Evolutionary conservation across 2,113 vertebrate species (phyloP).

Genomic region (Gasterosteus nipponicus): DNA sequence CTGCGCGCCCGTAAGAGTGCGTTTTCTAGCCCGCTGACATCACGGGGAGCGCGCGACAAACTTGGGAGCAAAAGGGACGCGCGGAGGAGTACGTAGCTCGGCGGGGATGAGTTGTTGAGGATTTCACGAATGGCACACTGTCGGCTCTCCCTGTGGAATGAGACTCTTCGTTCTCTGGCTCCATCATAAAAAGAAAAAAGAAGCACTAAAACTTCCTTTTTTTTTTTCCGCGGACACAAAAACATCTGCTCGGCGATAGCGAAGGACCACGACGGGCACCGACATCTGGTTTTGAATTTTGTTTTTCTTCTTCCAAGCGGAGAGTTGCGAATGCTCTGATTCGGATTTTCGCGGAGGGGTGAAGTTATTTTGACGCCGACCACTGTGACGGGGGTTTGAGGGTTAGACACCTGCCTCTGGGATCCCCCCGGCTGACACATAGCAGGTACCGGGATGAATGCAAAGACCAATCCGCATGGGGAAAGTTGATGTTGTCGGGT

Average conservation of each 20-base stretch:
- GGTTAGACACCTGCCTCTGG: conserved; percentile 69
- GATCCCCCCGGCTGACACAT: conserved; percentile 57
- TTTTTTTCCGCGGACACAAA: conserved; percentile 20
- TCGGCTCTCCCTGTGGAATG: conserved; percentile 45
- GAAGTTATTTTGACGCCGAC: conserved; percentile 64
- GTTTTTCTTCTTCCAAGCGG: conserved; percentile 37
- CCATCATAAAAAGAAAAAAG: conserved; percentile 21
- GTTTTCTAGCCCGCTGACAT: conserved; percentile 31
- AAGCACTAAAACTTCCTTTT: conserved; percentile 19
- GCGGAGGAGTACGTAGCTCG: conserved; percentile 55
- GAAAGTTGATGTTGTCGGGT: conserved; percentile 29
- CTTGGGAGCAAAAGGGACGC: conserved; percentile 70
- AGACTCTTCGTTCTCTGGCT: conserved; percentile 37
- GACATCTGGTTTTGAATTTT: conserved; percentile 20
- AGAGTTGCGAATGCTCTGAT: conserved; percentile 58
- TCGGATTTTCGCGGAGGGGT: conserved; percentile 57
- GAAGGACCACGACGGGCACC: conserved; percentile 22
- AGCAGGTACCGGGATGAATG: conserved; percentile 57
- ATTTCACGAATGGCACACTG: conserved; percentile 53
- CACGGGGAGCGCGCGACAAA: conserved; percentile 57
- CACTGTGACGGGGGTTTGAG: conserved; percentile 67
- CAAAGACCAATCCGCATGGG: background rate
- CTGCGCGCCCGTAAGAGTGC: conserved; percentile 43
- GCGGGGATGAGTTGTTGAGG: conserved; percentile 60
- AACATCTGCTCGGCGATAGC: conserved; percentile 12